phyloP scores from a whole-genome alignment of 2,888 invertebrate species.

The Cryptocheilus praepositus region DNA sequence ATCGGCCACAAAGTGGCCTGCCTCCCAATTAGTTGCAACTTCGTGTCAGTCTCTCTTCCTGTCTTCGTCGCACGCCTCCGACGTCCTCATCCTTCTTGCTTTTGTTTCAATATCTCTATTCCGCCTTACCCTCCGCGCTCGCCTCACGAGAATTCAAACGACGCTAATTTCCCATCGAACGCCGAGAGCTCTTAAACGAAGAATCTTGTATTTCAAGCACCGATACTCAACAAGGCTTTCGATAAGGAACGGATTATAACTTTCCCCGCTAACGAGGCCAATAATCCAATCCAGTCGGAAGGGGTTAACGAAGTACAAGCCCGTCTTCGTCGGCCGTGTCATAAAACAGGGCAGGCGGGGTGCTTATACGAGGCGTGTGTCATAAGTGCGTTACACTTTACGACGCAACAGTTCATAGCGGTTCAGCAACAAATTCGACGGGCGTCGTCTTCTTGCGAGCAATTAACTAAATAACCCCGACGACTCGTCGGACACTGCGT shows the following conservation, averaged over 20 bases:
- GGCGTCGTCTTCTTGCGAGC: too few species aligned
- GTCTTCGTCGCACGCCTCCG: not conserved
- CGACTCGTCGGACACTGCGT: too few species aligned
- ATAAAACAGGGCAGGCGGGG: slow-evolving; percentile 13
- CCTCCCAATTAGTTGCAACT: too few species aligned
- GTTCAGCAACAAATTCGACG: too few species aligned
- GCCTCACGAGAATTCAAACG: not conserved
- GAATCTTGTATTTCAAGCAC: slow-evolving; percentile 1
- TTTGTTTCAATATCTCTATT: slow-evolving; percentile 1
- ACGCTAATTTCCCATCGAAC: too few species aligned
- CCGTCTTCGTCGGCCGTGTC: slow-evolving; percentile 6
- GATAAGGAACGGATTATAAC: slow-evolving; percentile 1
- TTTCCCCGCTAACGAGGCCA: not conserved
- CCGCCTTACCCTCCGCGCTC: not conserved
- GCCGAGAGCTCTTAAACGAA: not conserved
- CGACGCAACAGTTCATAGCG: not conserved
- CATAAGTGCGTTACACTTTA: slow-evolving; percentile 16
- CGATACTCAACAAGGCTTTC: not conserved
- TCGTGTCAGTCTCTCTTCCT: too few species aligned
- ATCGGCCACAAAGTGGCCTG: too few species aligned
- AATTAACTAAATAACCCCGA: too few species aligned
- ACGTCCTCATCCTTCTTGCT: slow-evolving; percentile 1
- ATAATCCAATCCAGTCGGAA: slow-evolving; percentile 6
- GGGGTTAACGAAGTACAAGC: slow-evolving; percentile 6
- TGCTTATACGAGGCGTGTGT: not conserved